Evolutionary conservation across 2,113 vertebrate species (phyloP).

Genomic region (Gadus macrocephalus): DNA sequence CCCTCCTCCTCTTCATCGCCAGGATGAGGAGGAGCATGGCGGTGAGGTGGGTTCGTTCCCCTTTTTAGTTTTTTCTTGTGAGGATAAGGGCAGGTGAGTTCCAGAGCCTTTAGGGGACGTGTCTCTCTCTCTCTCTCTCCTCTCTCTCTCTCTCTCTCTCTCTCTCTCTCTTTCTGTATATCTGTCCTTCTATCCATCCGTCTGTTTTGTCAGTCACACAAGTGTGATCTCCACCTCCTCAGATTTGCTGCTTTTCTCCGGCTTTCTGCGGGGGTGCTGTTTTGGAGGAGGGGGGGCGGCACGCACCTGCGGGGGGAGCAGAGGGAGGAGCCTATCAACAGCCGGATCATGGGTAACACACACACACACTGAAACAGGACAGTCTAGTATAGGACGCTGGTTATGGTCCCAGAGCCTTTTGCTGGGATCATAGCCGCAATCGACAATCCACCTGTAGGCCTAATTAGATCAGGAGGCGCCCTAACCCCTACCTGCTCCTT

Average conservation of each 20-base stretch:
- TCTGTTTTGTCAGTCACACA: slow-evolving; percentile 73
- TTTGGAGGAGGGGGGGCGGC: slow-evolving; percentile 94
- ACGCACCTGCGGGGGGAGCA: slow-evolving; percentile 78
- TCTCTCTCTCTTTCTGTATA: slow-evolving; percentile 18
- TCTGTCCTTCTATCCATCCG: slow-evolving; percentile 13
- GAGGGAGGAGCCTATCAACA: neutral
- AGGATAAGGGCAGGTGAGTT: slow-evolving; percentile 42
- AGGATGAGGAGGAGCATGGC: slow-evolving; percentile 30
- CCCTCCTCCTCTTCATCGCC: slow-evolving; percentile 29
- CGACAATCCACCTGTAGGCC: too few species aligned
- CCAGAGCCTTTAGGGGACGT: slow-evolving; percentile 23
- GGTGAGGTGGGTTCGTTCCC: slow-evolving; percentile 20
- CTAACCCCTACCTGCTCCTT: neutral
- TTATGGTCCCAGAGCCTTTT: too few species aligned
- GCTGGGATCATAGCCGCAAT: too few species aligned
- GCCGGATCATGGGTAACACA: too few species aligned
- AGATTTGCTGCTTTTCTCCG: slow-evolving; percentile 90
- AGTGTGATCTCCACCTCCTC: slow-evolving; percentile 98
- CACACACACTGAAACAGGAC: neutral
- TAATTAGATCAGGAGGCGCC: too few species aligned
- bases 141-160: neutral
- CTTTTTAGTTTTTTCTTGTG: slow-evolving; percentile 37
- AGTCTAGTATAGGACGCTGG: too few species aligned
- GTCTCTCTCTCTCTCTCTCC: neutral
- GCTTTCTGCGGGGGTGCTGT: slow-evolving; percentile 79